Conservation (phyloP, 2,113 vertebrate genomes). For the Dicerorhinus sumatrensis region DNA sequence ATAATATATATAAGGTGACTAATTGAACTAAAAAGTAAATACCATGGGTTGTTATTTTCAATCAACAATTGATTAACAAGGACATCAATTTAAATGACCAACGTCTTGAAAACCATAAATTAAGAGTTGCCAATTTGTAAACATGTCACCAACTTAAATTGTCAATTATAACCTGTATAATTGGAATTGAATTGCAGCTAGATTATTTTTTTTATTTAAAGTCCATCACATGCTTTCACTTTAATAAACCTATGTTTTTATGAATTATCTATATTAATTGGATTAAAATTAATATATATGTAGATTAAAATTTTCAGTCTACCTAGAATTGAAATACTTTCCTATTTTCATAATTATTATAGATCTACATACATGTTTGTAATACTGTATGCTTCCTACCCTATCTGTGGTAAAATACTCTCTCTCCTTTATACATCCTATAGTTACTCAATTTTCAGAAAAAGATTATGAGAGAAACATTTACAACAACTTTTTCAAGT, state of each 20-base stretch:
- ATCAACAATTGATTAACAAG: conserved; percentile 56
- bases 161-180: not conserved
- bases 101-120: conserved; percentile 64
- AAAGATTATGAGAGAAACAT: conserved; percentile 2
- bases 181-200: not conserved
- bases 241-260: not conserved
- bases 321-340: not conserved
- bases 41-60: conserved; percentile 14
- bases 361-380: not conserved
- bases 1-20: conserved; percentile 24
- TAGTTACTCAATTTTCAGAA: not conserved
- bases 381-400: not conserved
- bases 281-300: not conserved
- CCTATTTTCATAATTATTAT: not conserved
- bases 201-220: conserved; percentile 8
- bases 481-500: not conserved
- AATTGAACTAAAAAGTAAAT: conserved; percentile 61
- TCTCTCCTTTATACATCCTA: not conserved
- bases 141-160: conserved; percentile 4
- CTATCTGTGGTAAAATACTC: not conserved
- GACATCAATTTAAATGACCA: conserved; percentile 26
- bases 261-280: conserved; percentile 7
- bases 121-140: conserved; percentile 24
- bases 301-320: not conserved
- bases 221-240: not conserved